Percentiles rank a stretch among this genome's conserved stretches.
Conservation (phyloP, 2,888 invertebrate genomes). For the Aleiodes testaceus region DNA sequence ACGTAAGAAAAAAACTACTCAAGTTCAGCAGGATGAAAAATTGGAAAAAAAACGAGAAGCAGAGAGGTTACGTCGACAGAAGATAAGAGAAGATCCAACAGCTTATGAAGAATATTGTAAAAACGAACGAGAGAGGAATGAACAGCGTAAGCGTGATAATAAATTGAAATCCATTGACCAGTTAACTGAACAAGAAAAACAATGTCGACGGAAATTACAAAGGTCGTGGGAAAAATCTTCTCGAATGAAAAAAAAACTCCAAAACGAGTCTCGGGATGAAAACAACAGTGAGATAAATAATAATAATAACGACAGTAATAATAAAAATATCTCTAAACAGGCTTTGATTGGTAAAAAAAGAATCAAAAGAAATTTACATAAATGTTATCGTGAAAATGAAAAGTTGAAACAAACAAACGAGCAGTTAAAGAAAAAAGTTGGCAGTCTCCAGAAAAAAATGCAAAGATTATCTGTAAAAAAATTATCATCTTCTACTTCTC, state of each 20-base stretch:
- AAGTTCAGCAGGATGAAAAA: conserved; percentile 28
- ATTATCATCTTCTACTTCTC: too few relatives aligned
- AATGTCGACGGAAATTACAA: conserved; percentile 42
- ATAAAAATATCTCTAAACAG: too few relatives aligned
- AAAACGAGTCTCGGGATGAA: background rate
- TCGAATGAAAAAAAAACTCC: too few relatives aligned
- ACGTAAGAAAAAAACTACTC: conserved; percentile 22
- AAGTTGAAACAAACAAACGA: too few relatives aligned
- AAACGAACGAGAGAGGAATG: conserved; percentile 40
- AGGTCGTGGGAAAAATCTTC: background rate
- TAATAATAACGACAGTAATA: background rate
- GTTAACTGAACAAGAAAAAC: conserved; percentile 42
- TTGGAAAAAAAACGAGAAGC: conserved; percentile 40
- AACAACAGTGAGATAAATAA: background rate
- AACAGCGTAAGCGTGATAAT: conserved; percentile 37
- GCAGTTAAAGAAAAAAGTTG: too few relatives aligned
- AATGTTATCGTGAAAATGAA: too few relatives aligned
- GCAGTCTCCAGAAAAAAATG: too few relatives aligned
- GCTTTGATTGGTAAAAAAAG: too few relatives aligned
- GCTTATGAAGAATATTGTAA: conserved; percentile 38
- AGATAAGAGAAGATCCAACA: conserved; percentile 40
- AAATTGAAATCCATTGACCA: conserved; percentile 39
- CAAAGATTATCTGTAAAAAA: too few relatives aligned
- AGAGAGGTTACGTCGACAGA: conserved; percentile 38
- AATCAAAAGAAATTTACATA: too few relatives aligned